A percentile compares a stretch with the other conserved stretches of the same genome.
These are phyloP conservation scores for Lepidochitona cinerea DNA, from an alignment of 2,888 invertebrate species.

Conservation along the genomic window DNA sequence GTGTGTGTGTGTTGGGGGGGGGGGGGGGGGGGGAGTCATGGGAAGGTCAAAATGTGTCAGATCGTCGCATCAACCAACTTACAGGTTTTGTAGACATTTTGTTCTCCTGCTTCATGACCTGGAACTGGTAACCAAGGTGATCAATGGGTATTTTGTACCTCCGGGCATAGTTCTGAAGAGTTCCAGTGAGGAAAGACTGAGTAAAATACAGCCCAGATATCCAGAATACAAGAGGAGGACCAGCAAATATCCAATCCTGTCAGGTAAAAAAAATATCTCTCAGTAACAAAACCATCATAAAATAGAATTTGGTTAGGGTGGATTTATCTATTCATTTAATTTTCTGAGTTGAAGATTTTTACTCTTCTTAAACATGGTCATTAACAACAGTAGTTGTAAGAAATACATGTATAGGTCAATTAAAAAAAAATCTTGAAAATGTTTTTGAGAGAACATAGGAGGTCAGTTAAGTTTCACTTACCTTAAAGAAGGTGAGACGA, in stretches of 20 bases:
- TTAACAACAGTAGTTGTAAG: too few relatives aligned
- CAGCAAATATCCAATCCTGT: conserved; percentile 67
- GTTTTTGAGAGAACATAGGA: too few relatives aligned
- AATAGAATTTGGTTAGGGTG: too few relatives aligned
- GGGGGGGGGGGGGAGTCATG: too few relatives aligned
- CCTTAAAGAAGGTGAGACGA: conserved; percentile 67
- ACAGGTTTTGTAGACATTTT: conserved; percentile 63
- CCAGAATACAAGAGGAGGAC: conserved; percentile 70
- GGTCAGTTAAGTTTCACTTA: conserved; percentile 29
- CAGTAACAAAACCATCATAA: not conserved
- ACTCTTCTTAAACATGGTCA: not conserved
- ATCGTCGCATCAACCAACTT: too few relatives aligned
- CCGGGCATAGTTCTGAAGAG: conserved; percentile 68
- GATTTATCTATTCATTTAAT: too few relatives aligned
- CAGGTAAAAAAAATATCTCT: conserved; percentile 1
- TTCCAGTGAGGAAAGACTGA: conserved; percentile 70
- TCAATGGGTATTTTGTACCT: conserved; percentile 68
- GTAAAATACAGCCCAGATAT: conserved; percentile 72
- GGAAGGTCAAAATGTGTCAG: too few relatives aligned
- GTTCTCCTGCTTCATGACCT: conserved; percentile 58
- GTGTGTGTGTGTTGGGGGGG: too few relatives aligned
- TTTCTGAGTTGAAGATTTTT: not conserved
- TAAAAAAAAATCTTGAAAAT: too few relatives aligned
- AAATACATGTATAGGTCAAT: too few relatives aligned
- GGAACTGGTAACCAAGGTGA: conserved; percentile 66